These are phyloP conservation scores for Papilio glaucus DNA, from an alignment of 1,140 invertebrate genomes.

Conservation along the genomic window DNA sequence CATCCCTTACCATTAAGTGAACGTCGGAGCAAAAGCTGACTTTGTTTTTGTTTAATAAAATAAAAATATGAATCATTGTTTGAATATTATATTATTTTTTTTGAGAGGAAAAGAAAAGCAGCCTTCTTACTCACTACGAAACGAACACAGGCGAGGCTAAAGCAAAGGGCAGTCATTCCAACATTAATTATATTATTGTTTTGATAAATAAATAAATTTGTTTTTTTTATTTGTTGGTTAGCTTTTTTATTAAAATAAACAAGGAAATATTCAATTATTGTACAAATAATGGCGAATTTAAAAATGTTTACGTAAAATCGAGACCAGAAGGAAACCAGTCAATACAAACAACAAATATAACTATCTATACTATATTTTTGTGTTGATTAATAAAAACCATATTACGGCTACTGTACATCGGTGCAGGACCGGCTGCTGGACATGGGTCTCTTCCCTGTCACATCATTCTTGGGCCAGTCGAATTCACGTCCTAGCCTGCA, in stretches of 20 bases:
- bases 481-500: too few species aligned
- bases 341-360: not conserved
- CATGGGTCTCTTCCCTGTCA: too few species aligned
- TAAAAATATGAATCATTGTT: not conserved
- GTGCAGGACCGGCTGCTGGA: too few species aligned
- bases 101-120: not conserved
- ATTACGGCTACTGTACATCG: too few species aligned
- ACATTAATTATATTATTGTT: conserved; percentile 6
- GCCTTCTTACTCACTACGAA: too few species aligned
- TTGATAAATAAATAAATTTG: not conserved
- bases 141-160: too few species aligned
- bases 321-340: not conserved
- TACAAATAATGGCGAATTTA: not conserved
- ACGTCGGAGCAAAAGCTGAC: too few species aligned
- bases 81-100: not conserved
- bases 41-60: not conserved
- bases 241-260: not conserved
- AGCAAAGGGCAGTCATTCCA: conserved; percentile 10
- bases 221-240: not conserved
- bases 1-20: too few species aligned
- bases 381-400: too few species aligned
- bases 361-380: too few species aligned
- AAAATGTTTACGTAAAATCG: too few species aligned
- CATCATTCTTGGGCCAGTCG: too few species aligned
- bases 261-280: not conserved